Percentiles rank a stretch among this genome's conserved stretches.
Conservation (phyloP, 2,797 vertebrate species). For the Peromyscus eremicus region DNA sequence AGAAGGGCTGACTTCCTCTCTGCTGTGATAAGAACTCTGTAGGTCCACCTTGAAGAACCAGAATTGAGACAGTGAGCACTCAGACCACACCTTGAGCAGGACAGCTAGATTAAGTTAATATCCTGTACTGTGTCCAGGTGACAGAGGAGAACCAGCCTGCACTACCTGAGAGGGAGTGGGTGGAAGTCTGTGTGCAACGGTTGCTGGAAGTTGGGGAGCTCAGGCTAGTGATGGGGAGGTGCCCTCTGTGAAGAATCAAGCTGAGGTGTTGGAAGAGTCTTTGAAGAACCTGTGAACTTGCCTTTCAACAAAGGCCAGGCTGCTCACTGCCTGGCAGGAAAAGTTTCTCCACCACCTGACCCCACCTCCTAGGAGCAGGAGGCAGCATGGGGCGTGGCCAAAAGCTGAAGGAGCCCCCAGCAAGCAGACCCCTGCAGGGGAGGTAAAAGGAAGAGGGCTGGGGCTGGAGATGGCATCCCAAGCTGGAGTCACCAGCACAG, state of each 20-base stretch:
- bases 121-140: background rate
- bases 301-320: background rate
- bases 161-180: background rate
- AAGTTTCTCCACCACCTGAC: background rate
- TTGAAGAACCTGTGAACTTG: background rate
- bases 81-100: background rate
- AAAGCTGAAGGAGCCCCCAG: background rate
- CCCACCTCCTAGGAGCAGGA: accelerated
- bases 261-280: background rate
- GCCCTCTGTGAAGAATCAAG: background rate
- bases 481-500: background rate
- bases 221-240: accelerated
- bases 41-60: background rate
- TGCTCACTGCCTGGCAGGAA: background rate
- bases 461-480: background rate
- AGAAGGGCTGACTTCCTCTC: background rate
- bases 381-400: too few species aligned
- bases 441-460: background rate
- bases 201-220: too few species aligned
- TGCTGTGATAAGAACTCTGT: background rate
- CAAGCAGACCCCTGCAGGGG: background rate
- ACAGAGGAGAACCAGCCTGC: background rate
- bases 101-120: background rate
- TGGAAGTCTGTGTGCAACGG: background rate
- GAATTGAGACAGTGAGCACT: background rate